Conservation (phyloP, 2,888 invertebrate genomes). For the Osedax frankpressi region DNA sequence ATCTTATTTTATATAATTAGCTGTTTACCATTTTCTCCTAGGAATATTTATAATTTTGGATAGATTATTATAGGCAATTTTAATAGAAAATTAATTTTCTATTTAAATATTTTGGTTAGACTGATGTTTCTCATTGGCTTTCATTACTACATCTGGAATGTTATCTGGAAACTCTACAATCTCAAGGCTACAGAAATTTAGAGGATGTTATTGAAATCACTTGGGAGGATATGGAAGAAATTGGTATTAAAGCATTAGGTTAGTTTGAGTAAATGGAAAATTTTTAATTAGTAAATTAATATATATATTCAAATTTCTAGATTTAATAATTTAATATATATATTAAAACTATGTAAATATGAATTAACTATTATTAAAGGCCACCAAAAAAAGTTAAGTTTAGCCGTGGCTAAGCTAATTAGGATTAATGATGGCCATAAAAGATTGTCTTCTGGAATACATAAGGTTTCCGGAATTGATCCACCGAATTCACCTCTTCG, state of each 20-base stretch:
- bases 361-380: conserved; percentile 53
- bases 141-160: conserved; percentile 71
- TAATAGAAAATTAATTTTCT: no score
- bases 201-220: conserved; percentile 85
- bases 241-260: conserved; percentile 53
- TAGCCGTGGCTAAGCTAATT: conserved; percentile 90
- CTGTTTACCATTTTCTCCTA: no score
- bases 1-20: no score
- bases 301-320: not conserved
- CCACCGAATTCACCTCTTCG: no score
- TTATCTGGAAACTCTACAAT: conserved; percentile 74
- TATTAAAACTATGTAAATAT: not conserved
- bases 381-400: conserved; percentile 91
- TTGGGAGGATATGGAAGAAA: conserved; percentile 98
- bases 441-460: conserved; percentile 31
- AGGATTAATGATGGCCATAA: conserved; percentile 52
- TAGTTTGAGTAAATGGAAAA: conserved; percentile 17
- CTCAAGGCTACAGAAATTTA: conserved; percentile 84
- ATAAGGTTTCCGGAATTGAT: not conserved
- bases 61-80: no score
- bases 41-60: no score
- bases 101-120: no score
- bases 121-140: conserved; percentile 86
- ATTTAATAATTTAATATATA: conserved; percentile 2
- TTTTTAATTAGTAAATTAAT: not conserved